Evolutionary conservation across 2,888 invertebrate species (phyloP).

Genomic region (Metacarcinus magister): DNA sequence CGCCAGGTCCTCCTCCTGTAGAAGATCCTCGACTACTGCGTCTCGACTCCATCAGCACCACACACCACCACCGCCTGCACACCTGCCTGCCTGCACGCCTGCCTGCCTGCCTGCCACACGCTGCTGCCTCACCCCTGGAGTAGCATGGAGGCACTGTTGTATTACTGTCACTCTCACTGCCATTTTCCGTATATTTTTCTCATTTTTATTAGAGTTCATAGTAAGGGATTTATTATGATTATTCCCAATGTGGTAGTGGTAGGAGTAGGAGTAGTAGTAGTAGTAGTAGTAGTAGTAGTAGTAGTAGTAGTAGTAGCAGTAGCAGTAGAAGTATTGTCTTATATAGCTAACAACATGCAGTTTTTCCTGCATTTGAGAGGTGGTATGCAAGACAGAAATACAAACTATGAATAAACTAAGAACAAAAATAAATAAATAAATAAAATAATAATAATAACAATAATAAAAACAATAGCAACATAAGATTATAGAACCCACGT

Average conservation of each 20-base stretch:
- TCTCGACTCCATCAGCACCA: slow-evolving; percentile 69
- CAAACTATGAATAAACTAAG: background rate
- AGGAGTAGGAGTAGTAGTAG: background rate
- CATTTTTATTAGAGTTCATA: background rate
- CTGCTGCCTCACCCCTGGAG: slow-evolving; percentile 33
- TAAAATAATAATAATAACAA: background rate
- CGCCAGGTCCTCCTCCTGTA: slow-evolving; percentile 60
- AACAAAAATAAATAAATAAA: background rate
- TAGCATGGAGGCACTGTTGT: background rate
- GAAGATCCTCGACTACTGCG: slow-evolving; percentile 49
- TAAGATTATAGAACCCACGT: too few relatives aligned
- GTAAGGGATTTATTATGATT: background rate
- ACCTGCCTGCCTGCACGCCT: too few relatives aligned
- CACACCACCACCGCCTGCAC: slow-evolving; percentile 12
- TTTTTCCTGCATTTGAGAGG: background rate
- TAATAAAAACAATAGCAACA: background rate
- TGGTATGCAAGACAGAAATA: background rate
- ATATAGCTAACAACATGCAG: background rate
- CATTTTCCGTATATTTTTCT: background rate
- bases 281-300: background rate
- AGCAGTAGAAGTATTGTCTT: background rate
- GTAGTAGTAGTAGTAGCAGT: background rate
- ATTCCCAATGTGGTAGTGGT: background rate
- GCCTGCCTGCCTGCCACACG: background rate
- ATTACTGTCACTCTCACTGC: background rate